phyloP scores from a whole-genome alignment of 2,888 invertebrate species.

The Cyrtodaria siliqua region DNA sequence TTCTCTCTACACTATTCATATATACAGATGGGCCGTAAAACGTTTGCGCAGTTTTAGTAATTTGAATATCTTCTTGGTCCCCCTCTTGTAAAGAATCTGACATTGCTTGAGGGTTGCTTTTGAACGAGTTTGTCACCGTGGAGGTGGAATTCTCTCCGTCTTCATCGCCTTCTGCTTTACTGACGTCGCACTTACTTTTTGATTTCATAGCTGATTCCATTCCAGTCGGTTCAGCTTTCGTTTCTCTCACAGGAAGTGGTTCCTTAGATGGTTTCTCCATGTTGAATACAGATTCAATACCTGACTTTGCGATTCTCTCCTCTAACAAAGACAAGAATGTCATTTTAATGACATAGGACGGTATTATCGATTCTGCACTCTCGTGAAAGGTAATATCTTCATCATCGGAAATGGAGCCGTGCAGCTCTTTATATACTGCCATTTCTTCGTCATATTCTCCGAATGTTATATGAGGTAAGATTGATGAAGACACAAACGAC shows the following conservation, averaged over 20 bases:
- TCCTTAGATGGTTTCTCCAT: no score
- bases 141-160: no score
- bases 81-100: no score
- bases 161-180: no score
- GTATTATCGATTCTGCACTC: conserved; percentile 28
- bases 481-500: conserved; percentile 20
- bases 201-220: no score
- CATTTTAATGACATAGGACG: conserved; percentile 61
- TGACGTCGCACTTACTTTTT: no score
- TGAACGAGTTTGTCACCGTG: no score
- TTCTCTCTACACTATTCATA: conserved; percentile 9
- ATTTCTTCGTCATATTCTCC: conserved; percentile 29
- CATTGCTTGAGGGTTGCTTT: no score
- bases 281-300: conserved; percentile 22
- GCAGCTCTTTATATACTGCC: conserved; percentile 4
- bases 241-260: neutral
- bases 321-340: conserved; percentile 44
- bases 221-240: conserved; percentile 1
- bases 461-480: conserved; percentile 38
- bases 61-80: no score
- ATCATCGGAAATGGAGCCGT: conserved; percentile 15
- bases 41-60: neutral
- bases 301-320: conserved; percentile 19
- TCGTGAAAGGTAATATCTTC: conserved; percentile 23
- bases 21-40: conserved; percentile 31